Evolutionary conservation across 2,888 invertebrate genomes (phyloP), one percentile per base, ranked within the genome.

Genomic region (Drosophila demipolita): DNA sequence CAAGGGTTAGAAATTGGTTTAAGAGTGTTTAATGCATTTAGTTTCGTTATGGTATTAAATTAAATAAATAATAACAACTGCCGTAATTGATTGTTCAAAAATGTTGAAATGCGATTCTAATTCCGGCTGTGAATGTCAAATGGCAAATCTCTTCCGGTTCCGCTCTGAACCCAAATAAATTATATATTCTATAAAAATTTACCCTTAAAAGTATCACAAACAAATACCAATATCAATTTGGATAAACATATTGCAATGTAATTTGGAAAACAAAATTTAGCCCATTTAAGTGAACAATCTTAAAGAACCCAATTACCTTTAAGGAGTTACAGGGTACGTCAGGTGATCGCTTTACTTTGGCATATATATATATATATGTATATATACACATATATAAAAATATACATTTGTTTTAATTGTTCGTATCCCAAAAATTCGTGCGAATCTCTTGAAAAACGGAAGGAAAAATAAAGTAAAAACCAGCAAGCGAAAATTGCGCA

Each of bases 361-460:
- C n/a, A n/a, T n/a, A n/a, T n/a, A n/a, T n/a, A 12, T 20, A 20
- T 20, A 7, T 42, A 12, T 42, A 1, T 42, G 5, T 9, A 9
- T 9, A 8, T 38, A 38, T 17, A 17, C 17, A 7, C 7, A 36
- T 15, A 36, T 35, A 15, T 36, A n/a, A 11, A n/a, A n/a, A 5
- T 42, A 42, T 11, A n/a, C 5, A 35, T n/a, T 0, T 40, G 0
- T 38, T 9, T 20, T 11, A 6, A 2, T 52, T 59, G 60, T 48
- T 49, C 36, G 49, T 36, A 15, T 33, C 29, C 52, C 45, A 61
- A 71, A 71, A 71, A 49, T 74, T 78, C 80, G 38, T 29, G 75
- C 55, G 68, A 76, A 66, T 66, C 42, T 72, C n/a, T 65, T 42
- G n/a, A 48, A 29, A 36, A 26, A 53, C 52, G 48, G 15, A 45